Percentiles rank a stretch among this genome's conserved stretches.
These are phyloP conservation scores for Lottia scabra DNA, from an alignment of 2,888 invertebrate genomes.

Conservation along the genomic window DNA sequence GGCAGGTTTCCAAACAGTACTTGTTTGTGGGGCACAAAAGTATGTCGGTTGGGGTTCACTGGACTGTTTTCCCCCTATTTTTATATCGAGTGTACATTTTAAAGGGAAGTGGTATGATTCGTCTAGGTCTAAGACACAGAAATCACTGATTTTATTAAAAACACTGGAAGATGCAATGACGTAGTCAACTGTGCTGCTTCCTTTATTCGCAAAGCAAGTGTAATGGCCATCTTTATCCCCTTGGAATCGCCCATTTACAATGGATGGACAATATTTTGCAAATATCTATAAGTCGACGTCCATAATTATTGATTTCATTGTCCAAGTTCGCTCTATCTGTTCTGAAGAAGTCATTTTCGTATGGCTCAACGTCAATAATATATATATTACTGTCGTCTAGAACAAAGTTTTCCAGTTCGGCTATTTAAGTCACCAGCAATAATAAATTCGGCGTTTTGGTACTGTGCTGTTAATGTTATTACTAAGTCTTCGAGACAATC, in stretches of 20 bases:
- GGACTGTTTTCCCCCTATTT: too few species aligned
- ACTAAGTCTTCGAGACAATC: too few species aligned
- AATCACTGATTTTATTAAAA: not conserved
- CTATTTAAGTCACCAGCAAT: too few species aligned
- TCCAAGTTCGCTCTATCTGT: not conserved
- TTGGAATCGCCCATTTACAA: not conserved
- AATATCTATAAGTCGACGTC: not conserved
- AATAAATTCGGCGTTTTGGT: too few species aligned
- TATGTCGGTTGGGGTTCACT: too few species aligned
- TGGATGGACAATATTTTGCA: not conserved
- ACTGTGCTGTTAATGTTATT: too few species aligned
- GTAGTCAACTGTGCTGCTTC: conserved; percentile 1
- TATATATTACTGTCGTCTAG: not conserved
- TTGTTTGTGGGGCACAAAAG: too few species aligned
- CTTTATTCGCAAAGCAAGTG: conserved; percentile 1
- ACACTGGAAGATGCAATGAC: not conserved
- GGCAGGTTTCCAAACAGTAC: too few species aligned
- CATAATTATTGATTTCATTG: not conserved
- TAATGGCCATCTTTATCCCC: not conserved
- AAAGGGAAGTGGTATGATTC: too few species aligned
- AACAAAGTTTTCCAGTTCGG: not conserved
- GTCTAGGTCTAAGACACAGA: too few species aligned
- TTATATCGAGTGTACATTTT: too few species aligned
- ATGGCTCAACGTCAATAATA: not conserved
- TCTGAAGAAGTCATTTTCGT: not conserved